Conservation (phyloP, 2,113 vertebrate genomes). For the Notarius lentiginosus region DNA sequence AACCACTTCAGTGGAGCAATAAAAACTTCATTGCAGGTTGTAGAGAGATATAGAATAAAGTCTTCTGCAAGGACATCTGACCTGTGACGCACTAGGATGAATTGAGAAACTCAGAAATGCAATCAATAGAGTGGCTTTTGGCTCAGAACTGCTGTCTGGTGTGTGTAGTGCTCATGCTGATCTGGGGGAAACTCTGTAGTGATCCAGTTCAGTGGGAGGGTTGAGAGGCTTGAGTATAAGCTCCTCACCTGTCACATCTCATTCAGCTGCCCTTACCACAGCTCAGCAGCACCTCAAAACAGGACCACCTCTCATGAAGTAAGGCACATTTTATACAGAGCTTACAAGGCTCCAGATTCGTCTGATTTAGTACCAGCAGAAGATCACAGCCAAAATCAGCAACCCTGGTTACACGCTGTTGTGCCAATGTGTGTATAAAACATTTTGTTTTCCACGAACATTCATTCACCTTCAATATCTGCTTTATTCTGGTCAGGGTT, state of each 20-base stretch:
- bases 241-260: slow-evolving; percentile 39
- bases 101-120: slow-evolving; percentile 46
- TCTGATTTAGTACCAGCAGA: not conserved
- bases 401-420: not conserved
- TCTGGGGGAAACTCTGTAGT: slow-evolving; percentile 15
- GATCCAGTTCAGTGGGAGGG: slow-evolving; percentile 5
- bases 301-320: not conserved
- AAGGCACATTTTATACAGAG: not conserved
- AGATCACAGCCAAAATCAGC: not conserved
- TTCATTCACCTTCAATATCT: not conserved
- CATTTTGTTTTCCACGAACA: not conserved
- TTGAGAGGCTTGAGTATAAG: slow-evolving; percentile 14
- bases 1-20: slow-evolving; percentile 49
- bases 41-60: slow-evolving; percentile 45
- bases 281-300: slow-evolving; percentile 7
- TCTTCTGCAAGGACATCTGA: slow-evolving; percentile 53
- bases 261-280: slow-evolving; percentile 43
- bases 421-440: not conserved
- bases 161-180: slow-evolving; percentile 10
- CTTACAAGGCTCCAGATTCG: not conserved
- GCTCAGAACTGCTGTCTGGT: slow-evolving; percentile 16
- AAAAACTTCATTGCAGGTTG: slow-evolving; percentile 57
- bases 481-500: not conserved
- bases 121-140: slow-evolving; percentile 49
- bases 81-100: slow-evolving; percentile 48